Conservation (phyloP, 2,113 vertebrate genomes). For the Nansenia antarctica region DNA sequence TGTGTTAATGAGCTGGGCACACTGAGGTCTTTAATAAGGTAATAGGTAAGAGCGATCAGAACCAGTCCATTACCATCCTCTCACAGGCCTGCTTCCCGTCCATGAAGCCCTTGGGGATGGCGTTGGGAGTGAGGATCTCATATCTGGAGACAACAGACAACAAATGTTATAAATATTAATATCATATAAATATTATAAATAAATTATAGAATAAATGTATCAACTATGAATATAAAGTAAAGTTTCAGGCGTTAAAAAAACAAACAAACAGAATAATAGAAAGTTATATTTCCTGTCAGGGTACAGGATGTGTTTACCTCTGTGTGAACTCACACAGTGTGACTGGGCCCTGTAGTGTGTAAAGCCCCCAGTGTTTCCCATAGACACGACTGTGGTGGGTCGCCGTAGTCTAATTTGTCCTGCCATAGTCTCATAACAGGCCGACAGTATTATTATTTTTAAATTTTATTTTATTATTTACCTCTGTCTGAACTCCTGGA, state of each 20-base stretch:
- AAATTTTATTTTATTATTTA: no score
- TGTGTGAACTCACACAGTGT: slow-evolving; percentile 98
- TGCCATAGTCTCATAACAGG: no score
- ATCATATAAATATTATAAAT: not conserved
- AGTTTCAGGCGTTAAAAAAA: no score
- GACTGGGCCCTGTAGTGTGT: slow-evolving; percentile 95
- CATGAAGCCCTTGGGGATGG: slow-evolving; percentile 98
- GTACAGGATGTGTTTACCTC: no score
- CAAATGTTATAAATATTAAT: not conserved
- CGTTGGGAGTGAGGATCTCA: slow-evolving; percentile 96
- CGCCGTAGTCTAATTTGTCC: no score
- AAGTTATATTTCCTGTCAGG: not conserved
- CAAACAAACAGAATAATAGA: not conserved
- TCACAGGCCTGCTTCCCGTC: slow-evolving; percentile 98
- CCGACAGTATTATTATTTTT: no score
- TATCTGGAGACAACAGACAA: slow-evolving; percentile 76
- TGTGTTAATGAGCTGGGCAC: not conserved
- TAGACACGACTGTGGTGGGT: no score
- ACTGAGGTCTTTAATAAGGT: not conserved
- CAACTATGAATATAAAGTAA: no score
- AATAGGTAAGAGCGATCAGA: not conserved
- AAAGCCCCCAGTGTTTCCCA: no score
- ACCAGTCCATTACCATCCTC: slow-evolving; percentile 83
- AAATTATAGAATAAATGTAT: no score
- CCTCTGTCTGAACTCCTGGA: slow-evolving; percentile 99